Base-by-base conservation (phyloP, 2,888 invertebrate genomes). In the Pseudeuparius sepicola region DNA sequence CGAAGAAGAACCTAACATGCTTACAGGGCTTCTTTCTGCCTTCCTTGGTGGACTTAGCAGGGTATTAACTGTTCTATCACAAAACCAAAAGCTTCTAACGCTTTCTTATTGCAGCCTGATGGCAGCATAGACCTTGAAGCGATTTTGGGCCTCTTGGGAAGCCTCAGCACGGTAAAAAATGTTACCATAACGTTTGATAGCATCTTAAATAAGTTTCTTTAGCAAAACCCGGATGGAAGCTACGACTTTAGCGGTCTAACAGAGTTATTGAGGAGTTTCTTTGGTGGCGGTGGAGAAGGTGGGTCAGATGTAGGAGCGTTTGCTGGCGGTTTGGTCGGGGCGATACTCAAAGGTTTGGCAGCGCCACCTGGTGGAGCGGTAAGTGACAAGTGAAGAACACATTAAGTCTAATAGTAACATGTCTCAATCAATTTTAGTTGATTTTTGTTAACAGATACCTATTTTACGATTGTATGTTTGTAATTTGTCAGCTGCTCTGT, bases 291-390 rank as follows among this genome's bases (percentile, higher is more conserved):
- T 29, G 57, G 50, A 16, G 61, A 55, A 3, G 60, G 60, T 10
- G 64, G 64, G 15, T 64, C 63, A 6, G 62, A 65, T 48, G 54
- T 64, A 17, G 64, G 61, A n/a, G 49, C 59, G 0, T 64, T 65
- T 41, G 43, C 56, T 13, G 60, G 62, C 26, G 61, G 63, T n/a
- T 44, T 64, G 16, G 16, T 57, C 11, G 62, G 61, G 17, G 61
- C 64, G 24, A 39, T 60, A 4, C 49, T 65, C 14, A 54, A 58
- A 45, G 63, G 63, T 28, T 47, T 59, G 14, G 60, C 64, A 1
- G 56, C 53, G 39, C 61, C 61, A 26, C 59, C 60, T 17, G n/a
- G n/a, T n/a, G 63, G 61, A 39, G 55, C 60, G 38, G 62, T 62
- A 55, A 53, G 48, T 46, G 24, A 15, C 6, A 24, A 16, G 9